phyloP scores from a whole-genome alignment of 2,113 vertebrate species.

The Hippopotamus amphibius region DNA sequence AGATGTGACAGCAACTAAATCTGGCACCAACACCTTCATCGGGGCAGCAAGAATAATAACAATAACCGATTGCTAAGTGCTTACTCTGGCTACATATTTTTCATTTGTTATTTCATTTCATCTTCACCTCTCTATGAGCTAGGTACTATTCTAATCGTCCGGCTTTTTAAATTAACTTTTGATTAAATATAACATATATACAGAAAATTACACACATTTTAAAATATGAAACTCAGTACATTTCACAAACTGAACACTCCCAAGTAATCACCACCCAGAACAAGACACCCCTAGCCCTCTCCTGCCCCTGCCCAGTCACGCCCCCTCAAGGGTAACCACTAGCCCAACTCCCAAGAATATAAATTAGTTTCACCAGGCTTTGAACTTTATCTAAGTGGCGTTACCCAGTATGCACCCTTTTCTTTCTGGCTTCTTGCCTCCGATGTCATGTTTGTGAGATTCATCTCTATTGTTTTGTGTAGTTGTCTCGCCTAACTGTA shows the following conservation, averaged over 20 bases:
- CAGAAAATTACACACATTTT: neutral
- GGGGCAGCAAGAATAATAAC: neutral
- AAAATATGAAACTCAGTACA: neutral
- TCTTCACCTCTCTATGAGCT: neutral
- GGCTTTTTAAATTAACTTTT: neutral
- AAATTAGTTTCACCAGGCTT: neutral
- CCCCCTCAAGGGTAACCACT: neutral
- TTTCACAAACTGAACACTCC: neutral
- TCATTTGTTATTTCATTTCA: neutral
- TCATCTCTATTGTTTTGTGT: neutral
- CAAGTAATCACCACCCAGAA: neutral
- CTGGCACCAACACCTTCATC: neutral
- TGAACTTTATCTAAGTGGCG: neutral
- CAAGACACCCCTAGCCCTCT: neutral
- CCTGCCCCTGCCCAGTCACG: fast-evolving
- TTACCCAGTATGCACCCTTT: neutral
- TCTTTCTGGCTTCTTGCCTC: neutral
- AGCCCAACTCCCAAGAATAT: neutral
- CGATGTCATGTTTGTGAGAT: neutral
- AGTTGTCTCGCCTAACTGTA: neutral
- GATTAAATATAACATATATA: neutral
- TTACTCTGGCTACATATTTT: neutral
- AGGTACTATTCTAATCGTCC: neutral
- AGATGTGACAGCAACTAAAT: neutral
- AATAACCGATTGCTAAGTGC: neutral